A percentile compares a stretch with the other conserved stretches of the same genome.
phyloP scores from a whole-genome alignment of 1,140 invertebrate genomes.

The Cydia pomonella region DNA sequence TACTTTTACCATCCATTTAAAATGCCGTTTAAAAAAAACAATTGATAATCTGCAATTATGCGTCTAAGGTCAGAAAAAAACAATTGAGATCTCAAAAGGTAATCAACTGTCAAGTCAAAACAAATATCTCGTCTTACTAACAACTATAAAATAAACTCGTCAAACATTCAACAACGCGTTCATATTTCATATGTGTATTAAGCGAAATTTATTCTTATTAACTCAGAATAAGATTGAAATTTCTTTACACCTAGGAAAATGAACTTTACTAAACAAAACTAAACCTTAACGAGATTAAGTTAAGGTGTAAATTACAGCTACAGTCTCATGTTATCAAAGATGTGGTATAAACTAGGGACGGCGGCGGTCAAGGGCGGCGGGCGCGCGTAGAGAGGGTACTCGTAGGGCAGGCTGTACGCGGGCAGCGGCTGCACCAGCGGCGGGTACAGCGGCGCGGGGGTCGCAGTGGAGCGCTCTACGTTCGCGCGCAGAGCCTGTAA shows the following conservation, averaged over 20 bases:
- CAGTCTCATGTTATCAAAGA: slow-evolving; percentile 35
- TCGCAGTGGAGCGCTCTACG: slow-evolving; percentile 44
- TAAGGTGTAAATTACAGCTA: background rate
- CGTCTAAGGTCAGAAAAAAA: slow-evolving; percentile 34
- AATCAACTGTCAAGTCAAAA: slow-evolving; percentile 23
- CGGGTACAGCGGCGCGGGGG: slow-evolving; percentile 47
- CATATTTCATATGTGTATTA: slow-evolving; percentile 12
- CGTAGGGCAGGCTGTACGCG: slow-evolving; percentile 50
- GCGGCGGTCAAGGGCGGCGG: slow-evolving; percentile 45
- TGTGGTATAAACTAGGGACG: slow-evolving; percentile 43
- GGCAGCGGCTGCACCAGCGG: slow-evolving; percentile 45
- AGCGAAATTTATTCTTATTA: slow-evolving; percentile 1
- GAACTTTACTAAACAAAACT: background rate
- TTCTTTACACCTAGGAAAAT: background rate
- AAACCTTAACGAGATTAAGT: background rate
- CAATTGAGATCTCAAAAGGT: slow-evolving; percentile 23
- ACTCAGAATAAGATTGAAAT: background rate
- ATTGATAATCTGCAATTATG: slow-evolving; percentile 34
- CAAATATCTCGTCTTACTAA: slow-evolving; percentile 27
- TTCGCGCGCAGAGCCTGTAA: slow-evolving; percentile 55
- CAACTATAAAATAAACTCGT: slow-evolving; percentile 17
- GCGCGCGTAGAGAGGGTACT: slow-evolving; percentile 49
- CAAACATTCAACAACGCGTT: background rate
- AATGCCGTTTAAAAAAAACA: background rate
- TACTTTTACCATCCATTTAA: slow-evolving; percentile 13